Evolutionary conservation across 1,140 invertebrate genomes (phyloP), one percentile per base, ranked within the genome.

Genomic region (Pteromalus puparum): DNA sequence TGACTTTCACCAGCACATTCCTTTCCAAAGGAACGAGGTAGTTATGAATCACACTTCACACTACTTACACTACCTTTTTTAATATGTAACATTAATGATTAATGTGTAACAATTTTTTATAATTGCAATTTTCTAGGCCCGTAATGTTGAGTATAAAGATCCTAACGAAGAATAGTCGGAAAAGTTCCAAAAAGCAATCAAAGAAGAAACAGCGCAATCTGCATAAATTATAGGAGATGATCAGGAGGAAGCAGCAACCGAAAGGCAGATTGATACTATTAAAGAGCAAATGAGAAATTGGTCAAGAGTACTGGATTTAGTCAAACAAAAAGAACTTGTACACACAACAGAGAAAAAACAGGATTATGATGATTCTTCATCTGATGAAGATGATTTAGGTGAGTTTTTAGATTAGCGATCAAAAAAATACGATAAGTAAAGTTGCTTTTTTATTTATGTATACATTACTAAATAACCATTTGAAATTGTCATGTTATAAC

Each of bases 151-250:
- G 91, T 98, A 98, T 90, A 97, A 96, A 93, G 96, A 98, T 93
- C 97, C 97, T 42, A 95, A 96, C 86, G 97, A 99, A 92, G 97
- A 98, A 91, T 98, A 99, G 93, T 99, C 97, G 97, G 97, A 97
- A 87, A 96, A 95, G 88, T 99, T 99, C 93, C 96, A 98, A 91
- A 97, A 96, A 91, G 97, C 97, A 94, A 98, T 99, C 87, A 97
- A 96, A 92, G 97, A 98, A 91, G 97, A 97, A 90, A 95, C 96
- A 38, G 95, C 95, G 84, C 95, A 97, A 68, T 98, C 97, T 46
- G 96, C 97, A 87, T 96, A 96, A 88, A 97, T 99, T 65, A 97
- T 98, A 74, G 97, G 97, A 84, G 98, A 98, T 87, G 98, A 98
- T 92, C 96, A 98, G 92, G 97, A 98, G 91, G 97, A 98, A 92